Evolutionary conservation across 1,140 invertebrate species (phyloP).

Genomic region (Gonioctena quinquepunctata): DNA sequence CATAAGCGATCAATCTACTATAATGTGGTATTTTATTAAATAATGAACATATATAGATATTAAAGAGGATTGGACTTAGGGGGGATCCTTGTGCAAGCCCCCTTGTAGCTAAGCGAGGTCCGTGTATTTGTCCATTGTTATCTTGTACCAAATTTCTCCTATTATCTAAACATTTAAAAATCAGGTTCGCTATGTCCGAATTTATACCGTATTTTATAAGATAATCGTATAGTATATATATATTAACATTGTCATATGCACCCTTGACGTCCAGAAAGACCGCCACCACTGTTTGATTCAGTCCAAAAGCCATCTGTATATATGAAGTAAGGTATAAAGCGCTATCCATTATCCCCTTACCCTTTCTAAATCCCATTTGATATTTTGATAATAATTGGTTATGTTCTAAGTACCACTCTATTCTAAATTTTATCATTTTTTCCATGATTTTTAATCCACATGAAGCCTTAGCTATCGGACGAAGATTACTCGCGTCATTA

Average conservation of each 20-base stretch:
- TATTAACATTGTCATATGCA: constrained; percentile 12
- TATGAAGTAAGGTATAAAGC: too few relatives aligned
- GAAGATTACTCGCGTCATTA: neutral
- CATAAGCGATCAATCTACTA: neutral
- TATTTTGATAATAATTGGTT: neutral
- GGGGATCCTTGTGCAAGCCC: constrained; percentile 10
- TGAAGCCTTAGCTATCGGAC: too few relatives aligned
- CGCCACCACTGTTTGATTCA: neutral
- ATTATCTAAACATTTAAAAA: neutral
- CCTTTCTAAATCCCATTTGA: constrained; percentile 15
- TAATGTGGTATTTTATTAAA: neutral
- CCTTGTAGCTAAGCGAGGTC: neutral
- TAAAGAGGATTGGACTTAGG: neutral
- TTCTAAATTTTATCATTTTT: neutral
- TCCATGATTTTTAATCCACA: neutral
- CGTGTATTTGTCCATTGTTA: neutral
- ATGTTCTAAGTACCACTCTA: neutral
- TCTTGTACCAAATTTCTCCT: neutral
- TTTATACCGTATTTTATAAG: neutral
- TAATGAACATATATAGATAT: neutral
- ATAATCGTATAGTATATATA: neutral
- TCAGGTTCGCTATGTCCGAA: neutral
- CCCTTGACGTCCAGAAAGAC: constrained; percentile 10
- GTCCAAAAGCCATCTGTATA: neutral
- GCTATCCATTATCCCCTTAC: neutral